Base-by-base conservation (phyloP, 2,113 vertebrate genomes). In the Sebastes schlegelii region DNA sequence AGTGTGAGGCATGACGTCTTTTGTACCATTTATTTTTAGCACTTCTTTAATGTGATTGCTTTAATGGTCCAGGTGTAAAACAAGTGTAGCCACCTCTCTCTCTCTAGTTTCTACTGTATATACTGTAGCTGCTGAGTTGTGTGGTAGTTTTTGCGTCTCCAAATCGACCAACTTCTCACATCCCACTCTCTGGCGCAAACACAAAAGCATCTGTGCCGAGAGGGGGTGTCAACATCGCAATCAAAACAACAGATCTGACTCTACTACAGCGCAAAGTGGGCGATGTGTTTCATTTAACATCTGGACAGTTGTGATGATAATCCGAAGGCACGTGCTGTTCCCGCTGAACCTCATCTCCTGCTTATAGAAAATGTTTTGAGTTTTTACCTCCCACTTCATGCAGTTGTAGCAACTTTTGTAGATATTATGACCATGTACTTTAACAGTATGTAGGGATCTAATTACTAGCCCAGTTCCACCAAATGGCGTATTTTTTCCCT, bases 81-180 rank as follows among this genome's bases (percentile, higher is more conserved):
- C 49, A 74, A 6, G 62, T 67, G 49, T 17, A 16, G 4, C 7
- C n/a, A 46, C 12, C 6, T 76, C 61, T 57, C 45, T 65, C 74
- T 45, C n/a, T 64, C 40, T 19, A 34, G 34, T 43, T 61, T 10
- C 34, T 34, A 34, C 34, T 34, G 34, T 11, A 19, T 4, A n/a
- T n/a, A 64, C 34, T 34, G 34, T 34, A 10, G 40, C 34, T 4
- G 26, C 74, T 4, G 74, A 45, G 48, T 74, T 89, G 70, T 81
- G 74, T 51, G 49, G 69, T 83, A 45, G 55, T 80, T 88, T 74
- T 85, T 85, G 81, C 84, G 83, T 92, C 91, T 94, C 91, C 91
- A 86, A 89, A 92, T 90, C 86, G 84, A 92, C 89, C 61, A 70
- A 76, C 88, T 85, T 91, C 85, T 91, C 85, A 83, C 92, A 86